Conservation (phyloP, 2,888 invertebrate genomes). For the Coleophora flavipennella region DNA sequence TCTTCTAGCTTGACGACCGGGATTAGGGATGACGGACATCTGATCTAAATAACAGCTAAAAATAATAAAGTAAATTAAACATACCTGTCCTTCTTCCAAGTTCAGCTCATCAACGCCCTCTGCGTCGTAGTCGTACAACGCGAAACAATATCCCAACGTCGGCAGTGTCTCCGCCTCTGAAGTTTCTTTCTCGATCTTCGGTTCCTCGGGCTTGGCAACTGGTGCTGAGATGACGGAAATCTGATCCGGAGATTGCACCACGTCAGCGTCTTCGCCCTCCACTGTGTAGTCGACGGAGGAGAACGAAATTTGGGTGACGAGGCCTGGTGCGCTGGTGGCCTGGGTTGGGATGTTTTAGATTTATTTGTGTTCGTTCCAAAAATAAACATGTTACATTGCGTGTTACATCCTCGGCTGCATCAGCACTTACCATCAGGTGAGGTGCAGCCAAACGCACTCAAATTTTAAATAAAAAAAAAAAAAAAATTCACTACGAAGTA, state of each 20-base stretch:
- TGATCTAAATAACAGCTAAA: no score
- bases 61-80: slow-evolving; percentile 2
- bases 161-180: slow-evolving; percentile 22
- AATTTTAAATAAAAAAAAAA: no score
- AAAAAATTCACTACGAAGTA: no score
- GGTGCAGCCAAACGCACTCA: no score
- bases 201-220: slow-evolving; percentile 52
- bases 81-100: slow-evolving; percentile 90
- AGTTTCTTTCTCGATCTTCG: slow-evolving; percentile 24
- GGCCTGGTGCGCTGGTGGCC: slow-evolving; percentile 67
- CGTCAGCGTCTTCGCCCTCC: slow-evolving; percentile 84
- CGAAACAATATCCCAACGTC: slow-evolving; percentile 80
- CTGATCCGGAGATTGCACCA: slow-evolving; percentile 80
- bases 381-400: no score
- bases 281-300: slow-evolving; percentile 95
- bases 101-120: slow-evolving; percentile 91
- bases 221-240: slow-evolving; percentile 78
- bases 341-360: slow-evolving; percentile 10
- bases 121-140: slow-evolving; percentile 95
- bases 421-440: no score
- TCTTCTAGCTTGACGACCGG: no score
- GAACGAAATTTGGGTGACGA: slow-evolving; percentile 90
- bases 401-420: no score
- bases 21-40: no score
- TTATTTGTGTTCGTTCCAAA: no score